Evolutionary conservation across 2,113 vertebrate genomes (phyloP).

Genomic region (Struthio camelus): DNA sequence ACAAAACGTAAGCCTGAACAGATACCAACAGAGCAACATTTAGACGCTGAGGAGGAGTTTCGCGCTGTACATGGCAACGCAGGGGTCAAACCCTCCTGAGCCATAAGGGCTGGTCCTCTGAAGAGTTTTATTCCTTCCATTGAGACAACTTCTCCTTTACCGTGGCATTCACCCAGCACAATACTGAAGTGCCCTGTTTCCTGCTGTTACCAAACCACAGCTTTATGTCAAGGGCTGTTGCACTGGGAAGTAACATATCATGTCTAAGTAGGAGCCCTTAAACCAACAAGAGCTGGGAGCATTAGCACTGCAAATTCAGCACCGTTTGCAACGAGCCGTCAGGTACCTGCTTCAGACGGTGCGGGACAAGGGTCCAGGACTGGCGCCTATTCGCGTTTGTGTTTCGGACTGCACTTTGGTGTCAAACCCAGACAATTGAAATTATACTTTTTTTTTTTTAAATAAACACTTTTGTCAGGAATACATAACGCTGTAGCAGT

Average conservation of each 20-base stretch:
- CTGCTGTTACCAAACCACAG: not conserved
- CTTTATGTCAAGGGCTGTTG: not conserved
- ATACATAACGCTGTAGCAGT: not conserved
- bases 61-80: fast-evolving
- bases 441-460: not conserved
- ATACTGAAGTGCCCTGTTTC: not conserved
- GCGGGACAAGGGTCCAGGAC: fast-evolving
- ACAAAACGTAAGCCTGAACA: not conserved
- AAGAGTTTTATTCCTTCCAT: not conserved
- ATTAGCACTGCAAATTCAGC: not conserved
- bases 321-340: fast-evolving
- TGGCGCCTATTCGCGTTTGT: fast-evolving
- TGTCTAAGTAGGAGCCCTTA: not conserved
- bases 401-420: fast-evolving
- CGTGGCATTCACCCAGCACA: not conserved
- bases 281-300: not conserved
- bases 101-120: not conserved
- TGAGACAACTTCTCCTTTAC: not conserved
- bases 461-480: not conserved
- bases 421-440: fast-evolving
- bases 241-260: not conserved
- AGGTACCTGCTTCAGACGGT: fast-evolving
- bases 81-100: fast-evolving
- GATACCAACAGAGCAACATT: not conserved
- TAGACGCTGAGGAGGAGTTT: not conserved